Percentiles rank a stretch among this genome's conserved stretches.
phyloP scores from a whole-genome alignment of 2,113 vertebrate genomes.

The Cyanistes caeruleus region DNA sequence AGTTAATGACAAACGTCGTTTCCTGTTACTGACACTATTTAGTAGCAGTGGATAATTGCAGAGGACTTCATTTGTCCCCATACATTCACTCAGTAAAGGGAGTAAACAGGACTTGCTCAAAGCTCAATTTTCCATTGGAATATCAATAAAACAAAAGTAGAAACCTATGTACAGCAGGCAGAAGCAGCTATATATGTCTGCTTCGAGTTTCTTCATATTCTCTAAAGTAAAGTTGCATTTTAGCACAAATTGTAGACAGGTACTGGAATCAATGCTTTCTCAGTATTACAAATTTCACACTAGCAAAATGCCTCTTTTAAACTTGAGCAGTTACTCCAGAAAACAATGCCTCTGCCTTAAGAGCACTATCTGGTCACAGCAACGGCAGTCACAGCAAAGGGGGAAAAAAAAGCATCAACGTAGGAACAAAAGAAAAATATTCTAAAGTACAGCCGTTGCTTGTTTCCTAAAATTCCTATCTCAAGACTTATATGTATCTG shows the following conservation, averaged over 20 bases:
- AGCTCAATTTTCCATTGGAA: rapidly evolving
- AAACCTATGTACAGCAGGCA: background rate
- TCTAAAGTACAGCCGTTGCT: background rate
- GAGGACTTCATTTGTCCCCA: background rate
- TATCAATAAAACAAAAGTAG: background rate
- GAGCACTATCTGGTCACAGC: background rate
- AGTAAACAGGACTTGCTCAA: background rate
- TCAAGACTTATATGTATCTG: background rate
- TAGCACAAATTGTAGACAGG: background rate
- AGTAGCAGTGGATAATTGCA: background rate
- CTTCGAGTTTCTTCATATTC: background rate
- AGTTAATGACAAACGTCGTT: background rate
- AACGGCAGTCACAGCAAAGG: background rate
- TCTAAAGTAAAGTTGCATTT: background rate
- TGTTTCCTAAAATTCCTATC: background rate
- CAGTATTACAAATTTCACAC: background rate
- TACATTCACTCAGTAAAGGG: background rate
- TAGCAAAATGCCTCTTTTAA: background rate
- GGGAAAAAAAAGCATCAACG: background rate
- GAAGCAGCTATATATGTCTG: background rate
- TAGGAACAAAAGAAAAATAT: background rate
- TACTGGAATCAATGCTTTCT: background rate
- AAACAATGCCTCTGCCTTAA: background rate
- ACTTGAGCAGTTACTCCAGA: background rate
- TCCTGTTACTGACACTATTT: background rate